phyloP scores from a whole-genome alignment of 2,113 vertebrate species.

The Calyptomena viridis region DNA sequence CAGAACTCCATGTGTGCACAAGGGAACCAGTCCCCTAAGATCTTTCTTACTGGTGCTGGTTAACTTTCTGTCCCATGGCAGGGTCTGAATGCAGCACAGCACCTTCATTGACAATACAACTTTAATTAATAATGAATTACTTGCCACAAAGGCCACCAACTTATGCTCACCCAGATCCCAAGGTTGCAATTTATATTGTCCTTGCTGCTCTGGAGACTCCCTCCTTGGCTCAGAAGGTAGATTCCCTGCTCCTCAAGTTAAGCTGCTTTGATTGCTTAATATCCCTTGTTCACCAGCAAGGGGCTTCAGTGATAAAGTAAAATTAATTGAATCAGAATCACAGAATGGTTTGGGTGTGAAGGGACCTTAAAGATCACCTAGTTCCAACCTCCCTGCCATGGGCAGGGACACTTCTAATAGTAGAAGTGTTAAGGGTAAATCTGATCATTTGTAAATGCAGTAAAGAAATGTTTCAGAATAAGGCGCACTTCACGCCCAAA shows the following conservation, averaged over 20 bases:
- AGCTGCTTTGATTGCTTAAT: background rate
- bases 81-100: background rate
- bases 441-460: background rate
- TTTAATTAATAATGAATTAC: background rate
- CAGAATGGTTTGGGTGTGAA: background rate
- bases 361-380: background rate
- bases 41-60: background rate
- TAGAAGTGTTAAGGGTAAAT: background rate
- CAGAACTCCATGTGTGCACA: background rate
- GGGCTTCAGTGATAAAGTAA: background rate
- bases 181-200: background rate
- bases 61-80: background rate
- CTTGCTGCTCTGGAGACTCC: background rate
- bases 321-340: background rate
- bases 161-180: background rate
- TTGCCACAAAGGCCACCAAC: background rate
- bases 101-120: background rate
- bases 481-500: background rate
- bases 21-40: rapidly evolving
- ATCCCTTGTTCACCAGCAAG: background rate
- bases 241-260: background rate
- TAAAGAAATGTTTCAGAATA: background rate
- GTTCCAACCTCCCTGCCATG: background rate
- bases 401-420: background rate
- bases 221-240: background rate